A percentile compares a stretch with the other conserved stretches of the same genome.
Conservation (phyloP, 2,888 invertebrate species). For the Apodemia hepburni region DNA sequence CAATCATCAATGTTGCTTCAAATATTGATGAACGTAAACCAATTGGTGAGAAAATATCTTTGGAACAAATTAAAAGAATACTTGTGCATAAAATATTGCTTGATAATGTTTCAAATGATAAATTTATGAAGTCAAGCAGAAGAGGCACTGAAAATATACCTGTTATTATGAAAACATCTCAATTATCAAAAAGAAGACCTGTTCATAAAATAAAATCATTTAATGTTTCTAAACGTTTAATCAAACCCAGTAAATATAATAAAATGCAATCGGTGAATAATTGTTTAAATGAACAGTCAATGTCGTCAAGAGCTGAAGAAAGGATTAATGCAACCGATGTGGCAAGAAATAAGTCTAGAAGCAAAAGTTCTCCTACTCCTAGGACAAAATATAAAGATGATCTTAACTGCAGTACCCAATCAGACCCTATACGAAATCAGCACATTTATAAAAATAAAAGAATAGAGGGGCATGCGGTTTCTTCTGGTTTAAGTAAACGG, state of each 20-base stretch:
- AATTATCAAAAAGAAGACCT: constrained; percentile 41
- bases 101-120: constrained; percentile 31
- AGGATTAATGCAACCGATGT: constrained; percentile 25
- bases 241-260: constrained; percentile 27
- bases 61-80: constrained; percentile 57
- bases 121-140: constrained; percentile 15
- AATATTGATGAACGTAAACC: constrained; percentile 45
- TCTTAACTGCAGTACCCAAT: not conserved
- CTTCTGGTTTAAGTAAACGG: not conserved
- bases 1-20: constrained; percentile 57
- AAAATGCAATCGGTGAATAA: not conserved
- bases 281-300: not conserved
- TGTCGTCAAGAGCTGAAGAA: constrained; percentile 39
- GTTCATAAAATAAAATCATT: constrained; percentile 67
- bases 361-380: constrained; percentile 47
- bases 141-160: constrained; percentile 28
- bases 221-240: constrained; percentile 58
- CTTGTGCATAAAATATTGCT: constrained; percentile 50
- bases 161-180: constrained; percentile 29
- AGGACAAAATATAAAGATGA: constrained; percentile 28
- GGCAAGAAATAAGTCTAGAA: constrained; percentile 36
- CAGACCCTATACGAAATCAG: not conserved
- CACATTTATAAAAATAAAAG: not conserved
- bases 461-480: not conserved
- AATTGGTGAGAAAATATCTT: constrained; percentile 49